Percentiles rank a stretch among this genome's conserved stretches.
These are phyloP conservation scores for Marasmarcha lunaedactyla DNA, from an alignment of 2,888 invertebrate species.

Conservation along the genomic window DNA sequence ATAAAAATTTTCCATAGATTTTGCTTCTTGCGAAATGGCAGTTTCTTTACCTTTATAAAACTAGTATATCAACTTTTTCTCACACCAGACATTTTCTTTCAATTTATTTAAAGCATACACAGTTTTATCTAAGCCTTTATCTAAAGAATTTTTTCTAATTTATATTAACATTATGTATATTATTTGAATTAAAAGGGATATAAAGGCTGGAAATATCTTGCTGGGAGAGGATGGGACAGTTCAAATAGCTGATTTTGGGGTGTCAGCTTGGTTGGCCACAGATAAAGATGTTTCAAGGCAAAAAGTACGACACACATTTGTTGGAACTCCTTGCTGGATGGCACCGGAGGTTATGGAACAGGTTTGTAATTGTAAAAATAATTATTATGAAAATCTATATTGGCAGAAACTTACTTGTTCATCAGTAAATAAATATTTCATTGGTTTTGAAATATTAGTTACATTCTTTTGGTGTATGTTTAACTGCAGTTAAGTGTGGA, in stretches of 20 bases:
- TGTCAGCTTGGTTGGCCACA: conserved; percentile 96
- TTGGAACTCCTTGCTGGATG: conserved; percentile 99
- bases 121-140: too few relatives aligned
- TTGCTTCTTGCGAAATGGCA: too few relatives aligned
- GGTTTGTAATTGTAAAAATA: conserved; percentile 62
- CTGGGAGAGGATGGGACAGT: conserved; percentile 97
- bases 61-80: too few relatives aligned
- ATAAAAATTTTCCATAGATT: too few relatives aligned
- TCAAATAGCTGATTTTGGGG: conserved; percentile 99
- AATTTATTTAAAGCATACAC: too few relatives aligned
- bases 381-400: neutral
- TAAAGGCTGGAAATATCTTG: conserved; percentile 98
- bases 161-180: too few relatives aligned
- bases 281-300: conserved; percentile 94
- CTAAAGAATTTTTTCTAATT: too few relatives aligned
- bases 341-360: conserved; percentile 99
- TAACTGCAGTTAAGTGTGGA: too few relatives aligned
- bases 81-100: too few relatives aligned
- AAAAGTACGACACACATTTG: conserved; percentile 96
- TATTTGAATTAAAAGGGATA: conserved; percentile 83
- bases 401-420: too few relatives aligned
- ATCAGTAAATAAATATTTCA: neutral
- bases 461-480: too few relatives aligned
- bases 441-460: neutral
- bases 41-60: too few relatives aligned